A percentile compares a stretch with the other conserved stretches of the same genome.
Evolutionary conservation across 2,888 invertebrate genomes (phyloP).

Genomic region (Formica aserva): DNA sequence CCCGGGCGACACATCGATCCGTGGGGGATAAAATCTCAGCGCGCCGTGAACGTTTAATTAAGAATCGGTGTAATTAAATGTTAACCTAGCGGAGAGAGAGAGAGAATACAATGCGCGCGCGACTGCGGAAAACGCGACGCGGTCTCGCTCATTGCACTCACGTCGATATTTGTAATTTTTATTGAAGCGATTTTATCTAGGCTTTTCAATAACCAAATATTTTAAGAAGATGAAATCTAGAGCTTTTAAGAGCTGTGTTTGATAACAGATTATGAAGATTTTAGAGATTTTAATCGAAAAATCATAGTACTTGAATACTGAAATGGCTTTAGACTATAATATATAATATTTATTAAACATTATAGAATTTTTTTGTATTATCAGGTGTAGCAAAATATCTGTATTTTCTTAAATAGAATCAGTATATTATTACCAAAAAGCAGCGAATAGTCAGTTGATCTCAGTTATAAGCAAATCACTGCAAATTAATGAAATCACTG

Average conservation of each 20-base stretch:
- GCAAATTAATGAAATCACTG: neutral
- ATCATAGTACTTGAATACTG: neutral
- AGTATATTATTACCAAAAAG: neutral
- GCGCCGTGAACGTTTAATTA: slow-evolving; percentile 52
- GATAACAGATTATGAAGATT: neutral
- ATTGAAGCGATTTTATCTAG: neutral
- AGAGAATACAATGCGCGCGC: neutral
- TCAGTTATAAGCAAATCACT: neutral
- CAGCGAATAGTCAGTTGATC: neutral
- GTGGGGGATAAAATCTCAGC: slow-evolving; percentile 54
- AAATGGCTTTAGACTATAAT: neutral
- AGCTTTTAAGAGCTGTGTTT: neutral
- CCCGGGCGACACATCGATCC: slow-evolving; percentile 26
- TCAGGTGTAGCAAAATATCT: neutral
- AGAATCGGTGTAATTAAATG: slow-evolving; percentile 63
- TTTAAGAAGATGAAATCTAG: neutral
- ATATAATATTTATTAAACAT: neutral
- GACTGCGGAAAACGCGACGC: neutral
- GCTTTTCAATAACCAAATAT: neutral
- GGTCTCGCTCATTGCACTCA: neutral
- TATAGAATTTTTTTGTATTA: neutral
- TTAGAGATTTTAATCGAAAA: neutral
- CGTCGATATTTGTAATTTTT: neutral
- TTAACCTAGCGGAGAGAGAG: slow-evolving; percentile 26
- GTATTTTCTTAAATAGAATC: neutral